Conservation (phyloP, 2,797 vertebrate species). For the Mareca penelope region DNA sequence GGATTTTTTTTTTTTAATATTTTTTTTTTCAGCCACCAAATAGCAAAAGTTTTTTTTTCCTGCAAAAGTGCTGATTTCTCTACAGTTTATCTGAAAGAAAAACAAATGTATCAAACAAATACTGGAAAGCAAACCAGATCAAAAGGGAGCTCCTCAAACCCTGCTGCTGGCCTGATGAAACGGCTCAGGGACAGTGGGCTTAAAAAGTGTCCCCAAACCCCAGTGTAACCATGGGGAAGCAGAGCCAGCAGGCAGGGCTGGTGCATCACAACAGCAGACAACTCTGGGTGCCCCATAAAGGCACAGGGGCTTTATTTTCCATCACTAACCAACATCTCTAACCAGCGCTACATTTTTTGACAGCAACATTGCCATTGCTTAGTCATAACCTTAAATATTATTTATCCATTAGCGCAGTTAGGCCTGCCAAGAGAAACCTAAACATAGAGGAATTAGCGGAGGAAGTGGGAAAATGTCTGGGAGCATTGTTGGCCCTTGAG, state of each 20-base stretch:
- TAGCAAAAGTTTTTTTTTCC: neutral
- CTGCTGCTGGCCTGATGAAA: neutral
- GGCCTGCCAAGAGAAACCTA: neutral
- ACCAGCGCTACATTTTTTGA: neutral
- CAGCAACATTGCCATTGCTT: neutral
- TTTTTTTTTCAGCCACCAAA: neutral
- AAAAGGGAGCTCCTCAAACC: neutral
- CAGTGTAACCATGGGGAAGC: accelerated
- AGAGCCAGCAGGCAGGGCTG: neutral
- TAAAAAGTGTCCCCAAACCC: neutral
- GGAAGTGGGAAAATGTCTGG: neutral
- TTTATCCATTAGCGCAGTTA: neutral
- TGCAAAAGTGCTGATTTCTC: neutral
- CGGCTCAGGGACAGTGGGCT: neutral
- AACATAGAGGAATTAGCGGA: neutral
- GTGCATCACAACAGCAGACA: neutral
- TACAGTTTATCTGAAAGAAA: neutral
- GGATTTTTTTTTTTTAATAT: neutral
- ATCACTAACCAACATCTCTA: neutral
- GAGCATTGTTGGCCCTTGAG: neutral
- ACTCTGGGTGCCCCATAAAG: neutral
- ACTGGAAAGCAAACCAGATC: neutral
- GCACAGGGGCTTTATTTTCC: neutral
- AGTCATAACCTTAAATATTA: neutral
- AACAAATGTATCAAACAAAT: neutral